Conservation (phyloP, 2,888 invertebrate species). For the Polymixis flavicincta region DNA sequence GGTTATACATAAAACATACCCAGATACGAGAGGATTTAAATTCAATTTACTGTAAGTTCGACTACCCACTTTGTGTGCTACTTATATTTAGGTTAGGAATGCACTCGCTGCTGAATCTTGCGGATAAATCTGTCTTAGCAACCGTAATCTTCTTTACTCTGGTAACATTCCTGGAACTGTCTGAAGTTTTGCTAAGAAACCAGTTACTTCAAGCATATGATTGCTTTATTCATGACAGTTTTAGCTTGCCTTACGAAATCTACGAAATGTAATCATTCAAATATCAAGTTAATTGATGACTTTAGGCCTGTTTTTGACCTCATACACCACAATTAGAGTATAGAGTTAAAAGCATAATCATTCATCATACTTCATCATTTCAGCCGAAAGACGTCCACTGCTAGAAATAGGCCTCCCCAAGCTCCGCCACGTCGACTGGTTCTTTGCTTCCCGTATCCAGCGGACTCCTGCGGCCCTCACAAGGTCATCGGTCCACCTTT, state of each 20-base stretch:
- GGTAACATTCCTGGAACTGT: conserved; percentile 9
- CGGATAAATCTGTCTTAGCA: conserved; percentile 53
- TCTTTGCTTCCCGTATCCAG: too few relatives aligned
- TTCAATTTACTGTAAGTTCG: conserved; percentile 60
- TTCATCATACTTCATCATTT: too few relatives aligned
- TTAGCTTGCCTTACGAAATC: not conserved
- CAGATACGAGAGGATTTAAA: conserved; percentile 59
- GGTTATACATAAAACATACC: conserved; percentile 61
- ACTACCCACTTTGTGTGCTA: conserved; percentile 51
- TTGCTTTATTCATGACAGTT: conserved; percentile 10
- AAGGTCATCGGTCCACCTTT: too few relatives aligned
- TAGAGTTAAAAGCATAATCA: too few relatives aligned
- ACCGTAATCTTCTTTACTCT: conserved; percentile 33
- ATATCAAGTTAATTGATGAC: too few relatives aligned
- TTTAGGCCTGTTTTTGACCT: too few relatives aligned
- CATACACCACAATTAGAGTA: too few relatives aligned
- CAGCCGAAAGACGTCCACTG: too few relatives aligned
- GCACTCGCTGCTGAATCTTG: conserved; percentile 45
- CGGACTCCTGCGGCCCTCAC: too few relatives aligned
- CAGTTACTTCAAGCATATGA: conserved; percentile 24
- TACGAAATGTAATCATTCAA: not conserved
- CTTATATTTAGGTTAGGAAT: conserved; percentile 60
- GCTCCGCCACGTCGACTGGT: too few relatives aligned
- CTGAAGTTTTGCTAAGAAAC: conserved; percentile 22
- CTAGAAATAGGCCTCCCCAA: too few relatives aligned